Evolutionary conservation across 92 coral and sea anemone genomes (phyloP).

Genomic region (Palythoa grandiflora): DNA sequence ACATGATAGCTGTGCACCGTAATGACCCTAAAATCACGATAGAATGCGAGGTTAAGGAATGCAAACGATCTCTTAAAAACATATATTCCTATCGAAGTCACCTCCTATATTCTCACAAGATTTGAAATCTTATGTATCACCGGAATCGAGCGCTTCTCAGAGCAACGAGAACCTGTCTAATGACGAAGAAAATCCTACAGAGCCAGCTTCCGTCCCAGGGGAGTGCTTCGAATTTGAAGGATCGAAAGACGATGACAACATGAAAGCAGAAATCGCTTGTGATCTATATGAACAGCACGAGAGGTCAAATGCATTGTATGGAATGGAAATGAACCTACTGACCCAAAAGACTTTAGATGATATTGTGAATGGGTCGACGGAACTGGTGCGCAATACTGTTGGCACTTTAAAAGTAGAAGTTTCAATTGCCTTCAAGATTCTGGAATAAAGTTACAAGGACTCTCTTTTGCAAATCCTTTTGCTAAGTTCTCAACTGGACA

Average conservation of each 20-base stretch:
- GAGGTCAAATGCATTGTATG: constrained; percentile 63
- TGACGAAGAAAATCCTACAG: background rate
- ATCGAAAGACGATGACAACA: too few species aligned
- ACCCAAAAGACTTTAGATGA: constrained; percentile 67
- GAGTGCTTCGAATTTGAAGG: too few species aligned
- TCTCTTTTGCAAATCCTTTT: too few species aligned
- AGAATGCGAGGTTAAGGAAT: background rate
- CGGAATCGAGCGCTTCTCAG: background rate
- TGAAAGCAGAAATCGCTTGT: background rate
- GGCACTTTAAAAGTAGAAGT: too few species aligned
- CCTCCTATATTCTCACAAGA: background rate
- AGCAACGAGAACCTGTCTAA: background rate
- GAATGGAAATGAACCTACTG: constrained; percentile 52
- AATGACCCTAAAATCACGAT: constrained; percentile 17
- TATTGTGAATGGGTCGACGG: constrained; percentile 60
- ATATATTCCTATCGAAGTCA: background rate
- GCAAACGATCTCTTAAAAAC: background rate
- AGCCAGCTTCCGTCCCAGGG: background rate
- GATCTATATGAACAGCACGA: constrained; percentile 31
- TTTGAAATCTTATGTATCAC: background rate
- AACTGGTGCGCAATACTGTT: constrained; percentile 64
- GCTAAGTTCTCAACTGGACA: too few species aligned
- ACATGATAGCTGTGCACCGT: constrained; percentile 19
- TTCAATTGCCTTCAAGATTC: too few species aligned
- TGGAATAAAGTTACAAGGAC: too few species aligned